phyloP scores from a whole-genome alignment of 2,797 vertebrate genomes.

The Scarus forsteni region DNA sequence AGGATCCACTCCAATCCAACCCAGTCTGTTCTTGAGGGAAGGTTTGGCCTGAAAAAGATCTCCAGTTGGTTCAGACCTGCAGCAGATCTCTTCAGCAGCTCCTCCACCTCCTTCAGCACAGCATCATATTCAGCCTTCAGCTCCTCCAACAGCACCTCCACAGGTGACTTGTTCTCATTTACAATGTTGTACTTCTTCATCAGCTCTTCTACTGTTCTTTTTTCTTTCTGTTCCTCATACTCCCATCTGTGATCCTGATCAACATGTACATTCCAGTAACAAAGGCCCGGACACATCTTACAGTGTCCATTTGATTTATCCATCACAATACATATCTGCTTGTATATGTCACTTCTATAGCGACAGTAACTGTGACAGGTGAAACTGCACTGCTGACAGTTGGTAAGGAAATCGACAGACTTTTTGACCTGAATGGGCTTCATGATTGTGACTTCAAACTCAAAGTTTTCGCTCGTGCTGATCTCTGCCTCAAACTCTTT shows the following conservation, averaged over 20 bases:
- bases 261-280: conserved; percentile 53
- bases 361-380: conserved; percentile 65
- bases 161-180: conserved; percentile 24
- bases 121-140: conserved; percentile 48
- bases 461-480: conserved; percentile 60
- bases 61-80: conserved; percentile 58
- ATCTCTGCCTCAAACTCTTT: conserved; percentile 57
- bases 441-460: conserved; percentile 53
- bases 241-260: conserved; percentile 63
- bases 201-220: conserved; percentile 48
- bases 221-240: conserved; percentile 49
- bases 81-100: conserved; percentile 46
- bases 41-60: conserved; percentile 68
- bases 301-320: conserved; percentile 19
- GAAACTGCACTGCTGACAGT: conserved; percentile 61
- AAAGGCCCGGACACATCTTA: conserved; percentile 59
- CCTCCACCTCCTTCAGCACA: conserved; percentile 27
- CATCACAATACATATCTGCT: conserved; percentile 47
- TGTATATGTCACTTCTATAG: conserved; percentile 11
- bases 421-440: conserved; percentile 13
- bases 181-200: conserved; percentile 57
- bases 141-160: conserved; percentile 46
- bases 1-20: no score
- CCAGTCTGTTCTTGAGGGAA: conserved; percentile 57
- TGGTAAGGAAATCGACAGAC: conserved; percentile 54